Conservation (phyloP, 1,140 invertebrate genomes). For the Lasaia peninsularis region DNA sequence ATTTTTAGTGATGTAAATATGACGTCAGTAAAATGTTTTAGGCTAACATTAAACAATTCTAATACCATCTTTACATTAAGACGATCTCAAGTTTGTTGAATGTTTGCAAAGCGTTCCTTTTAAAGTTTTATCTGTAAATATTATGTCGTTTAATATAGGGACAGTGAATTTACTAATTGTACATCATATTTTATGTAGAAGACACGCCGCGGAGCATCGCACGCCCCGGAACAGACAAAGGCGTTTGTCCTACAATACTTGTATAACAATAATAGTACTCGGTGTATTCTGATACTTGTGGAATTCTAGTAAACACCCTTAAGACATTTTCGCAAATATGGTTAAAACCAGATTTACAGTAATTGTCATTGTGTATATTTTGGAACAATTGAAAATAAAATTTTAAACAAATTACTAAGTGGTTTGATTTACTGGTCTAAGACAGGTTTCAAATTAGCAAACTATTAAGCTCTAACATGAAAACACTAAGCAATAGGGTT, state of each 20-base stretch:
- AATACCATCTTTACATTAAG: slow-evolving; percentile 75
- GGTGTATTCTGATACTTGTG: slow-evolving; percentile 62
- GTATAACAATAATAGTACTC: slow-evolving; percentile 50
- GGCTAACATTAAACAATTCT: slow-evolving; percentile 62
- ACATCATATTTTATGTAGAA: slow-evolving; percentile 45
- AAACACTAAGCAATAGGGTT: no score
- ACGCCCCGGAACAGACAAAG: slow-evolving; percentile 37
- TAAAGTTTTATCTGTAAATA: slow-evolving; percentile 77
- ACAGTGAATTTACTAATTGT: slow-evolving; percentile 72
- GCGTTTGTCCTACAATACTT: slow-evolving; percentile 42
- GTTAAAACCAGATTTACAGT: slow-evolving; percentile 65
- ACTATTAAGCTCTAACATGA: no score
- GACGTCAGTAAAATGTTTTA: slow-evolving; percentile 55
- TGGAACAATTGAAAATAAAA: slow-evolving; percentile 73
- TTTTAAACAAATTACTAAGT: slow-evolving; percentile 60
- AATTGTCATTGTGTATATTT: slow-evolving; percentile 75
- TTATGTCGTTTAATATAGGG: slow-evolving; percentile 65
- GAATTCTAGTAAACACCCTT: slow-evolving; percentile 60
- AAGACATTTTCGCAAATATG: slow-evolving; percentile 66
- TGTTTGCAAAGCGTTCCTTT: slow-evolving; percentile 77
- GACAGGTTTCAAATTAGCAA: no score
- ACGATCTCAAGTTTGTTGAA: slow-evolving; percentile 77
- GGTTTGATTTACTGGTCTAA: slow-evolving; percentile 25
- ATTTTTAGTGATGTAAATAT: slow-evolving; percentile 64
- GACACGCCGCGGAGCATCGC: slow-evolving; percentile 20